Conservation (phyloP, 1,140 invertebrate species). For the Patella vulgata region DNA sequence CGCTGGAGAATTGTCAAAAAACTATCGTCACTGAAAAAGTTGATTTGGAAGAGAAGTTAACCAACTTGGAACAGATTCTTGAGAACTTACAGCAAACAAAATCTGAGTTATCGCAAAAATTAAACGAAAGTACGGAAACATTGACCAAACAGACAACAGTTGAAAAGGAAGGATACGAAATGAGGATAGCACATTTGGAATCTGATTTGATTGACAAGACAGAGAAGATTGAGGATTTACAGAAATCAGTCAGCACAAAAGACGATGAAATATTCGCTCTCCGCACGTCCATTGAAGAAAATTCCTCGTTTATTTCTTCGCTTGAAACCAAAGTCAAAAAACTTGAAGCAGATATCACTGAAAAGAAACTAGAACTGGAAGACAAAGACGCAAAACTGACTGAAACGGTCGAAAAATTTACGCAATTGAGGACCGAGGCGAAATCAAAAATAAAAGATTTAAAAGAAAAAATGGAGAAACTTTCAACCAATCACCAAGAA, state of each 20-base stretch:
- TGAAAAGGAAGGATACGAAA: constrained; percentile 37
- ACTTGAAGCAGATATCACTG: constrained; percentile 22
- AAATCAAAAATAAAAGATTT: constrained; percentile 42
- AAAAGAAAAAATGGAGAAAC: constrained; percentile 40
- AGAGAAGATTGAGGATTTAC: constrained; percentile 23
- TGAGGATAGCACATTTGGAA: constrained; percentile 24
- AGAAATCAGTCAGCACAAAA: constrained; percentile 31
- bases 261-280: constrained; percentile 40
- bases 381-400: constrained; percentile 21
- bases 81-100: constrained; percentile 35
- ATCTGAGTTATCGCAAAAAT: constrained; percentile 38
- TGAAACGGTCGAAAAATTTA: constrained; percentile 44
- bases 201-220: constrained; percentile 14
- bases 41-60: constrained; percentile 40
- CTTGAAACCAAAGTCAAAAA: constrained; percentile 27
- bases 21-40: constrained; percentile 36
- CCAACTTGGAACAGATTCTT: constrained; percentile 39
- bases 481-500: constrained; percentile 22
- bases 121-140: constrained; percentile 37
- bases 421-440: constrained; percentile 38
- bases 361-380: constrained; percentile 13
- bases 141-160: constrained; percentile 31
- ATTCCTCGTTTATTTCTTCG: constrained; percentile 16
- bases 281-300: constrained; percentile 38
- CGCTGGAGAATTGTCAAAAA: constrained; percentile 24